phyloP scores from a whole-genome alignment of 2,113 vertebrate species.

The Todiramphus chloris region DNA sequence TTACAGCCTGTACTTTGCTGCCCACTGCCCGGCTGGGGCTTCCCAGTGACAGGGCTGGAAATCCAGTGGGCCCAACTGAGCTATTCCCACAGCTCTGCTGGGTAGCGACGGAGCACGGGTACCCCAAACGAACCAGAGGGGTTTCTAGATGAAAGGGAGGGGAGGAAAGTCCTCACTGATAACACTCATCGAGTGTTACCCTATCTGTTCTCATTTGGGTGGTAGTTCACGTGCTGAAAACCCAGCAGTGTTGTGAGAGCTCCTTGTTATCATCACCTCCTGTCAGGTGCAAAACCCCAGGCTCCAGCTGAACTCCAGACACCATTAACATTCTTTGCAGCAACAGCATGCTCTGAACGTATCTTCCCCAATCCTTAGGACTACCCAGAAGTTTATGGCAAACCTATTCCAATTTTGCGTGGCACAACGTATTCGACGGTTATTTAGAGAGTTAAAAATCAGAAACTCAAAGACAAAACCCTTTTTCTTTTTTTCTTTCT shows the following conservation, averaged over 20 bases:
- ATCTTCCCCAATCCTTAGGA: neutral
- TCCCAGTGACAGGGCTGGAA: neutral
- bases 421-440: neutral
- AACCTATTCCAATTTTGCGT: neutral
- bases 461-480: neutral
- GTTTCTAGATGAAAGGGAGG: neutral
- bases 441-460: neutral
- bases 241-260: neutral
- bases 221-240: neutral
- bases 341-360: neutral
- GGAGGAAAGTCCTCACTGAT: neutral
- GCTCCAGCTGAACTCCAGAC: neutral
- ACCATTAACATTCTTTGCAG: fast-evolving
- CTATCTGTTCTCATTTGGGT: fast-evolving
- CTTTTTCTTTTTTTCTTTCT: neutral
- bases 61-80: neutral
- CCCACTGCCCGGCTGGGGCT: neutral
- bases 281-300: neutral
- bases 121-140: neutral
- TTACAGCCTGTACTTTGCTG: neutral
- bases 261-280: neutral
- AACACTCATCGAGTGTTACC: neutral
- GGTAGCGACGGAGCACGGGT: neutral
- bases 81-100: neutral
- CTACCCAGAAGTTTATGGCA: neutral